Conservation (phyloP, 2,797 vertebrate genomes). For the Falco naumanni region DNA sequence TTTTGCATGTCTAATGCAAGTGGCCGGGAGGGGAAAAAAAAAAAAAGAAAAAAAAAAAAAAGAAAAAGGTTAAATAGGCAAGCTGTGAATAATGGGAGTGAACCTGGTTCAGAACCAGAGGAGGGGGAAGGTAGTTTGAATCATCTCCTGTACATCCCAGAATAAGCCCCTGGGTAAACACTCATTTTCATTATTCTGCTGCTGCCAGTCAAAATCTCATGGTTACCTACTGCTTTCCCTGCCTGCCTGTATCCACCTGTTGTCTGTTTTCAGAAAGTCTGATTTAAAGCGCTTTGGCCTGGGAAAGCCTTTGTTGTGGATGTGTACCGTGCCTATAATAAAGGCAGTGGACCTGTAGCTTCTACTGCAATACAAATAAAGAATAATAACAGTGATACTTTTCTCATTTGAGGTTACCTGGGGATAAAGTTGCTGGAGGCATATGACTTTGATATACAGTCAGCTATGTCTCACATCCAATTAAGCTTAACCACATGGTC, state of each 20-base stretch:
- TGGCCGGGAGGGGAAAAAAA: not conserved
- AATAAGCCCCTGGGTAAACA: conserved; percentile 43
- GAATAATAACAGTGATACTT: conserved; percentile 64
- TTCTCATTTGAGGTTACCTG: conserved; percentile 68
- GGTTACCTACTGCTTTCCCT: conserved; percentile 32
- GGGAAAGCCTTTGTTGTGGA: conserved; percentile 73
- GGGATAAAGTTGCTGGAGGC: conserved; percentile 67
- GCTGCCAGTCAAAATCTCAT: conserved; percentile 53
- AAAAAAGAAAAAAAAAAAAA: not conserved
- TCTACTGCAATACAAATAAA: conserved; percentile 62
- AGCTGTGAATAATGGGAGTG: not conserved
- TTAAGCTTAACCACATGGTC: conserved; percentile 59
- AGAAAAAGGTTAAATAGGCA: not conserved
- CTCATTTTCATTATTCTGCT: conserved; percentile 33
- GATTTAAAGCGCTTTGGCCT: conserved; percentile 61
- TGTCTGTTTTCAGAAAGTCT: conserved; percentile 44
- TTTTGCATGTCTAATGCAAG: not conserved
- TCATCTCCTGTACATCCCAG: conserved; percentile 20
- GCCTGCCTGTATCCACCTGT: conserved; percentile 68
- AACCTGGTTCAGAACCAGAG: conserved; percentile 15
- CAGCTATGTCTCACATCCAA: conserved; percentile 59
- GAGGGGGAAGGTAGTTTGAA: conserved; percentile 6
- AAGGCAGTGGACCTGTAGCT: conserved; percentile 49
- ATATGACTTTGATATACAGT: conserved; percentile 64
- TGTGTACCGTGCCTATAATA: conserved; percentile 56